Evolutionary conservation across 2,797 vertebrate species (phyloP).

Genomic region (Masticophis lateralis): DNA sequence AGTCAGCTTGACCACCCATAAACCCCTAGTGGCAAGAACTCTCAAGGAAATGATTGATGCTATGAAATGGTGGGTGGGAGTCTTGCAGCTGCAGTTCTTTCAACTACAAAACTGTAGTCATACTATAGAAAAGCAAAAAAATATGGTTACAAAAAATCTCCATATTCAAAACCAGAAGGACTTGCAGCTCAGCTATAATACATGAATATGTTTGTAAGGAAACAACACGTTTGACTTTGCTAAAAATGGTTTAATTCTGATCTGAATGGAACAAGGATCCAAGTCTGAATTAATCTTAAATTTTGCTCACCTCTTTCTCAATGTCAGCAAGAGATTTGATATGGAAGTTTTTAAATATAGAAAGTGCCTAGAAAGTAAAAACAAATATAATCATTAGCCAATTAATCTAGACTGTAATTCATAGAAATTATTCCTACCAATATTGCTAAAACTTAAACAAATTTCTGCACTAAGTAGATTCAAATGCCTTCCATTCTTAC

Average conservation of each 20-base stretch:
- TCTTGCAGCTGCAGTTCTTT: constrained; percentile 65
- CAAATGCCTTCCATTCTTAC: background rate
- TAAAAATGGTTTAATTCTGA: background rate
- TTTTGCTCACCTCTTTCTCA: constrained; percentile 80
- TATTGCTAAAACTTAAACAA: background rate
- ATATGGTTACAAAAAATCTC: background rate
- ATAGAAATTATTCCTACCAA: background rate
- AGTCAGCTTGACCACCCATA: background rate
- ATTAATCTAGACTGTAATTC: background rate
- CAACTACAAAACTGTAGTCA: constrained; percentile 70
- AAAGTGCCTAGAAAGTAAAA: constrained; percentile 59
- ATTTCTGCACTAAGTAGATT: background rate
- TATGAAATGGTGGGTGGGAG: constrained; percentile 63
- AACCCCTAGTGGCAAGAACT: background rate
- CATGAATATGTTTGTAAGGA: background rate
- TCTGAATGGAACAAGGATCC: background rate
- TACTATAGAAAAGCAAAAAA: constrained; percentile 59
- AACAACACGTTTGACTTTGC: background rate
- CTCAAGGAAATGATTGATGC: background rate
- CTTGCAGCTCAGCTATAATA: background rate
- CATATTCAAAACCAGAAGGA: background rate
- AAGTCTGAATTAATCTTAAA: background rate
- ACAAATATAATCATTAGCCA: background rate
- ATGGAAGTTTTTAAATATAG: constrained; percentile 67
- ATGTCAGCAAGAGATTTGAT: constrained; percentile 88